phyloP scores from a whole-genome alignment of 2,113 vertebrate species.

The Neomonachus schauinslandi region DNA sequence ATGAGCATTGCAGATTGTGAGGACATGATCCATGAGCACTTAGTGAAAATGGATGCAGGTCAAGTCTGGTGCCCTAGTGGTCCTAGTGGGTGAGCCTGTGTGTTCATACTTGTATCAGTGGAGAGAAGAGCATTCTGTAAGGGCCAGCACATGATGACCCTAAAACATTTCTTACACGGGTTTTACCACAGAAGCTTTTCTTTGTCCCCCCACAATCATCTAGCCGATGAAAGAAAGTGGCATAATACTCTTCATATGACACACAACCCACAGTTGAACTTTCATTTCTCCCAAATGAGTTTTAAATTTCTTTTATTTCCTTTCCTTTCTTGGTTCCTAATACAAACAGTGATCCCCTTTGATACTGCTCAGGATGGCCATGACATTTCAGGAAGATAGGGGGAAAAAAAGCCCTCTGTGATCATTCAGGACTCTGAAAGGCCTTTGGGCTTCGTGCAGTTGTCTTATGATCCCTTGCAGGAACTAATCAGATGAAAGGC shows the following conservation, averaged over 20 bases:
- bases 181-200: not conserved
- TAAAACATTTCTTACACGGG: not conserved
- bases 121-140: not conserved
- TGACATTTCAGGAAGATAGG: conserved; percentile 43
- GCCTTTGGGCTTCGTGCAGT: conserved; percentile 66
- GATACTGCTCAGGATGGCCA: conserved; percentile 55
- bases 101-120: not conserved
- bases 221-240: conserved; percentile 27
- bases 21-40: not conserved
- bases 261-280: conserved; percentile 22
- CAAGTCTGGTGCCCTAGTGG: too few species aligned
- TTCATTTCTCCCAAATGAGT: conserved; percentile 45
- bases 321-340: not conserved
- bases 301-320: not conserved
- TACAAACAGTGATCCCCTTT: conserved; percentile 68
- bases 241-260: conserved; percentile 65
- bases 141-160: not conserved
- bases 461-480: conserved; percentile 85
- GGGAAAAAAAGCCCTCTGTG: conserved; percentile 24
- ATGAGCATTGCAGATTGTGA: not conserved
- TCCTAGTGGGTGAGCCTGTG: not conserved
- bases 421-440: conserved; percentile 53
- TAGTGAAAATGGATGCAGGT: not conserved
- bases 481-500: conserved; percentile 83
- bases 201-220: not conserved